Evolutionary conservation across 2,888 invertebrate species (phyloP).

Genomic region (Achlya flavicornis): DNA sequence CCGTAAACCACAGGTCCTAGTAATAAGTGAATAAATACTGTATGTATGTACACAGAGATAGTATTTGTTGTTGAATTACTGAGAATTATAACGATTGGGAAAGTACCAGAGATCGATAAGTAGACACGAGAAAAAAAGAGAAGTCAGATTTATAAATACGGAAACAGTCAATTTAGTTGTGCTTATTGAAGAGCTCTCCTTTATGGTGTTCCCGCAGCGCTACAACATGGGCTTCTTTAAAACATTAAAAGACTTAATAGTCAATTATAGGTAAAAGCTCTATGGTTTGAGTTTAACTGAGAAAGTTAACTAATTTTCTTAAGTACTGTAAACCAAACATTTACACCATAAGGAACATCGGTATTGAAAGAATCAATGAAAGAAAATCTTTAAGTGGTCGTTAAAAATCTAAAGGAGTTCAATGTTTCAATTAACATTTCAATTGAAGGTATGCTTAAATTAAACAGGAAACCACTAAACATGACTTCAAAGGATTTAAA

Average conservation of each 20-base stretch:
- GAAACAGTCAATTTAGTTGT: no score
- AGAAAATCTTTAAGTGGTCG: conserved; percentile 8
- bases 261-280: background rate
- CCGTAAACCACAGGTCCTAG: conserved; percentile 6
- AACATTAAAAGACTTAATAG: background rate
- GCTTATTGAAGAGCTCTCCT: no score
- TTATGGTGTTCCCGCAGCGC: no score
- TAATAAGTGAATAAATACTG: background rate
- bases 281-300: background rate
- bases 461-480: conserved; percentile 44
- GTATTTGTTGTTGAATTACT: conserved; percentile 4
- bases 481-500: conserved; percentile 38
- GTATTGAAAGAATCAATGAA: conserved; percentile 5
- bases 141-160: no score
- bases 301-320: background rate
- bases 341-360: background rate
- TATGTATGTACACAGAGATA: background rate
- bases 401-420: conserved; percentile 18
- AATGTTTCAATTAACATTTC: conserved; percentile 17
- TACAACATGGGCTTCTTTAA: background rate
- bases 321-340: background rate
- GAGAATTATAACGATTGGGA: background rate
- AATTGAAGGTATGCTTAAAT: conserved; percentile 33
- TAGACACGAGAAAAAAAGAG: no score
- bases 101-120: background rate